Base-by-base conservation (phyloP, 2,797 vertebrate genomes). In the Arremon aurantiirostris region DNA sequence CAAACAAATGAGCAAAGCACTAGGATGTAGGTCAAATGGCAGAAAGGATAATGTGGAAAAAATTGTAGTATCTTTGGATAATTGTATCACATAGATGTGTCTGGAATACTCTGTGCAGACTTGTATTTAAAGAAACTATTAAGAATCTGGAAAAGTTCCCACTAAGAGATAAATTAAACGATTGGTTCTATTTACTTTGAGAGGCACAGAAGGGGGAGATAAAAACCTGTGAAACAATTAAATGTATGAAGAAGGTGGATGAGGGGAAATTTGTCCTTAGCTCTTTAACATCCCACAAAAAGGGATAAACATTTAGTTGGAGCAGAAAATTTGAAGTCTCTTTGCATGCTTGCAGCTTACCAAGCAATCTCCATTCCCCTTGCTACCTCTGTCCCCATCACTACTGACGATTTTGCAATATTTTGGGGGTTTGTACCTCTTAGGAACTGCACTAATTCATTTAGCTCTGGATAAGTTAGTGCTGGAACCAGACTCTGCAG, bases 21-120 rank as follows among this genome's bases (percentile, higher is more conserved):
- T 86, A 44, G 5, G 61, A 77, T 63, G 24, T 10, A 55, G 34
- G 59, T 42, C 47, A 30, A 82, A 83, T 27, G 30, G 63, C 34
- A 88, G 47, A 80, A 87, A 57, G 32, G 65, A 70, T 71, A 93
- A 81, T 59, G 63, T 87, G 89, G 86, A 68, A 95, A 96, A 96
- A 91, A 90, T 71, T 49, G 73, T 63, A 80, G 49, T 86, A 68
- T 61, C 47, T 92, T 91, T 71, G 50, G 41, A 63, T 89, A 93
- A 75, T 76, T 81, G 50, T 82, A 78, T 92, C 39, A 55, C 53
- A 37, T 80, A 63, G 42, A 61, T 77, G 42, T 5, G 32, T 86
- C 92, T 94, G 90, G 76, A 95, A 83, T 83, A 50, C 11, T 75
- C 50, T n/a, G 32, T 59, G 61, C 28, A 83, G 65, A 47, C 46